A percentile compares a stretch with the other conserved stretches of the same genome.
These are phyloP conservation scores for Calypte anna DNA, from an alignment of 2,113 vertebrate genomes.

Conservation along the genomic window DNA sequence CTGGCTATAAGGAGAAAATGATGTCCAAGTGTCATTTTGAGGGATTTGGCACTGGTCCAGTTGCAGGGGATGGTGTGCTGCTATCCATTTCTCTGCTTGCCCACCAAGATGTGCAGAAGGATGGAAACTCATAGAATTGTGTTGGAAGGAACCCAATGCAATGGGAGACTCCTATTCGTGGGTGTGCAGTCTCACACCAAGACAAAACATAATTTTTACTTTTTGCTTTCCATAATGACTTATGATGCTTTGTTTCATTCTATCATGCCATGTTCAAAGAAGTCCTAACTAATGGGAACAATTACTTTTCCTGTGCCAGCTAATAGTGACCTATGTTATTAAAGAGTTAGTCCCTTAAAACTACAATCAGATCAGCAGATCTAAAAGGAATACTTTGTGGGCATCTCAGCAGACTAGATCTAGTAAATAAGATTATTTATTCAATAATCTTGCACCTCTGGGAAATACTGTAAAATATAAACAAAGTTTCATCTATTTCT, in stretches of 20 bases:
- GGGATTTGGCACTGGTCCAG: not conserved
- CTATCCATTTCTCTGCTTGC: not conserved
- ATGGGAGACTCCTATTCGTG: not conserved
- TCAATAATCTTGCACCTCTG: not conserved
- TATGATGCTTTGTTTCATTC: not conserved
- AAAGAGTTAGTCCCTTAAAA: not conserved
- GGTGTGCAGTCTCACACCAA: not conserved
- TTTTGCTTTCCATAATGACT: not conserved
- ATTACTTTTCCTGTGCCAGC: not conserved
- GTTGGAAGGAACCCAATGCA: too few relatives aligned
- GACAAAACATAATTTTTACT: not conserved
- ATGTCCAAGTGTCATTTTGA: not conserved
- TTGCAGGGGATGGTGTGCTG: not conserved
- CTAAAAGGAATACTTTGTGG: not conserved
- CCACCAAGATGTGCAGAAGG: not conserved
- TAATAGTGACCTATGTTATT: not conserved
- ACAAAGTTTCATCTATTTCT: not conserved
- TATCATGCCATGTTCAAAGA: not conserved
- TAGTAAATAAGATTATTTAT: conserved; percentile 17
- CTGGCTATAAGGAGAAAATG: not conserved
- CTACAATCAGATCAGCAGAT: not conserved
- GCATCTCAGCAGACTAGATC: not conserved
- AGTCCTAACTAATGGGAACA: not conserved
- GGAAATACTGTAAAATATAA: conserved; percentile 15
- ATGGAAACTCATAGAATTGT: not conserved